Conservation (phyloP, 2,888 invertebrate species). For the Ametastegia equiseti region DNA sequence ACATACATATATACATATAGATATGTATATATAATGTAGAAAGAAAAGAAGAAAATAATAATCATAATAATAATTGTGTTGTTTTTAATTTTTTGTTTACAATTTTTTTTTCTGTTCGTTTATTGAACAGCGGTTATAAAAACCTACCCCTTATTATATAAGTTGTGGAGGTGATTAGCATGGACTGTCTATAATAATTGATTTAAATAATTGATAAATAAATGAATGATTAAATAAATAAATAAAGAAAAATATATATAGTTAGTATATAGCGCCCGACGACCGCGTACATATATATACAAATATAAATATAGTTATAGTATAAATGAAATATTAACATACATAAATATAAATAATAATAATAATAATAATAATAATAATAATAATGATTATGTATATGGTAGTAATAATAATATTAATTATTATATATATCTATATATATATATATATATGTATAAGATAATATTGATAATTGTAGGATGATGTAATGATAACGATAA, state of each 20-base stretch:
- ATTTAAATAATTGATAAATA: no score
- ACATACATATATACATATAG: no score
- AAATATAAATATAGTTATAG: slow-evolving; percentile 11
- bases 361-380: neutral
- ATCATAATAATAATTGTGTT: no score
- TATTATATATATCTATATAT: no score
- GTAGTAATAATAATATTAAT: neutral
- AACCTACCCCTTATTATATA: no score
- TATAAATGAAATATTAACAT: slow-evolving; percentile 33
- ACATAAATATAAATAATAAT: slow-evolving; percentile 13
- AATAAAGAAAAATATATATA: slow-evolving; percentile 54
- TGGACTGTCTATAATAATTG: slow-evolving; percentile 5
- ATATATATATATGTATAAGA: no score
- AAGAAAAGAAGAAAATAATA: no score
- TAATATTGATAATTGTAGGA: slow-evolving; percentile 15
- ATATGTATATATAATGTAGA: slow-evolving; percentile 5
- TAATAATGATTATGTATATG: neutral
- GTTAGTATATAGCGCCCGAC: slow-evolving; percentile 48
- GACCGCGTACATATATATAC: slow-evolving; percentile 1
- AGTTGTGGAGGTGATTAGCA: neutral
- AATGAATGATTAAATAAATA: slow-evolving; percentile 51
- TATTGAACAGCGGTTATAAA: neutral
- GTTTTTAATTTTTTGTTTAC: neutral
- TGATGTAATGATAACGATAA: neutral
- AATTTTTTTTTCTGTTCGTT: no score